A percentile compares a stretch with the other conserved stretches of the same genome.
phyloP scores from a whole-genome alignment of 2,797 vertebrate species.

The Meriones psammophilus region DNA sequence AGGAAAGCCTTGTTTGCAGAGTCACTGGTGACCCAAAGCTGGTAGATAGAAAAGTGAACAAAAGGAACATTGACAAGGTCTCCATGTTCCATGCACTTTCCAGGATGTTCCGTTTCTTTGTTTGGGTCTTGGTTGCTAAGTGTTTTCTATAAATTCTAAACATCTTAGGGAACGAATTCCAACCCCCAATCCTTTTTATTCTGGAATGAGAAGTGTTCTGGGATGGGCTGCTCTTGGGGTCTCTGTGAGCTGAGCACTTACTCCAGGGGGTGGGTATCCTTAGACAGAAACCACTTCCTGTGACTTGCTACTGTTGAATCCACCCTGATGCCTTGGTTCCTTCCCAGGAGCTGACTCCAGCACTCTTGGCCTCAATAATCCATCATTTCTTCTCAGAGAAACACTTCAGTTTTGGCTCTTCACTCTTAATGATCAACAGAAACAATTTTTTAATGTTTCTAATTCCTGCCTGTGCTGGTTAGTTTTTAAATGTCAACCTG shows the following conservation, averaged over 20 bases:
- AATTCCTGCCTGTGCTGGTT: neutral
- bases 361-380: neutral
- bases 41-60: neutral
- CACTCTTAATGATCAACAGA: neutral
- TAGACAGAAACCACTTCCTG: constrained; percentile 40
- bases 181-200: neutral
- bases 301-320: constrained; percentile 43
- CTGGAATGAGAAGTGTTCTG: constrained; percentile 20
- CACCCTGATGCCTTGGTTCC: neutral
- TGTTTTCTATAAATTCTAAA: constrained; percentile 37
- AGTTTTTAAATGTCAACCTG: neutral
- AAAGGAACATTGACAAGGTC: neutral
- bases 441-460: neutral
- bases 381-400: constrained; percentile 32
- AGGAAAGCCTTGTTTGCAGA: neutral
- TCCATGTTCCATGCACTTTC: neutral
- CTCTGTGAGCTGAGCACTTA: neutral
- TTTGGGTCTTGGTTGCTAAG: neutral
- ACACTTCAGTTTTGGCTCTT: constrained; percentile 15
- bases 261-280: neutral
- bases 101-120: neutral
- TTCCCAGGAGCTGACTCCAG: constrained; percentile 19
- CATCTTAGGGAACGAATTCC: neutral
- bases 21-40: neutral
- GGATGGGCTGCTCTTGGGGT: neutral